phyloP scores from a whole-genome alignment of 2,113 vertebrate genomes.

The Eulacestoma nigropectus region DNA sequence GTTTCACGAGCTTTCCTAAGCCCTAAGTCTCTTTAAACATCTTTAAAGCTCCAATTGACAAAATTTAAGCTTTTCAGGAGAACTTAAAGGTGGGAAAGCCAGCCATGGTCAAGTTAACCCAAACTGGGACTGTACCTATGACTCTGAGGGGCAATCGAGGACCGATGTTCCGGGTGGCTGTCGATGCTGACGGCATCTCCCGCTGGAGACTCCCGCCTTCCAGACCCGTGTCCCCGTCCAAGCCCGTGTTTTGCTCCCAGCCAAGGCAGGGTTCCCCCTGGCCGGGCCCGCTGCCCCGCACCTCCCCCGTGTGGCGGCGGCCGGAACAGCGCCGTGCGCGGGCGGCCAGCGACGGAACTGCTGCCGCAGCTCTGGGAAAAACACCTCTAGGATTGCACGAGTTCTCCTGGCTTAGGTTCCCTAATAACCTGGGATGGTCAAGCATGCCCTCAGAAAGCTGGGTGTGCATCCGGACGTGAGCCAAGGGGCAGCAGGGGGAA shows the following conservation, averaged over 20 bases:
- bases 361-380: background rate
- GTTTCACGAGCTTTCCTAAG: background rate
- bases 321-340: too few species aligned
- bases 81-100: background rate
- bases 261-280: background rate
- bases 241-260: too few species aligned
- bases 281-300: background rate
- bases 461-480: background rate
- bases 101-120: background rate
- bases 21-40: background rate
- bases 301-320: background rate
- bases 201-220: background rate
- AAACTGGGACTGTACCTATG: background rate
- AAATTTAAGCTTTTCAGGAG: background rate
- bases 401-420: background rate
- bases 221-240: fast-evolving
- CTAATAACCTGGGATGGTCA: background rate
- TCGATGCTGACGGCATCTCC: fast-evolving
- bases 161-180: background rate
- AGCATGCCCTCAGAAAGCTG: too few species aligned
- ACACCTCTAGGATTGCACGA: fast-evolving
- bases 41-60: background rate
- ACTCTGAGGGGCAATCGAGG: background rate
- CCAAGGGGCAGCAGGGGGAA: background rate
- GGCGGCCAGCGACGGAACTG: too few species aligned